A percentile compares a stretch with the other conserved stretches of the same genome.
Conservation (phyloP, 2,113 vertebrate species). For the Lathamus discolor region DNA sequence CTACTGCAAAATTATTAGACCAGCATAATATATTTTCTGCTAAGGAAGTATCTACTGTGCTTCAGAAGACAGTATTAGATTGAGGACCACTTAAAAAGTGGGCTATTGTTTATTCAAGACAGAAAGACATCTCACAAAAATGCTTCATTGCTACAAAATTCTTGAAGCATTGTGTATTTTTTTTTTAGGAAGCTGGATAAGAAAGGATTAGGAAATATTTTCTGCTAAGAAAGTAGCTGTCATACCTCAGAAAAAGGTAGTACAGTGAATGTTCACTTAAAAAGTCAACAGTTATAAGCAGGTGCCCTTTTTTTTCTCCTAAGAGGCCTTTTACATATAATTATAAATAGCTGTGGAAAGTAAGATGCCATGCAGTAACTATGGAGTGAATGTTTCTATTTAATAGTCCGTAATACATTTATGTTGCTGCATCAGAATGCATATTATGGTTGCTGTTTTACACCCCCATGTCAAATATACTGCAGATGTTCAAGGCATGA, state of each 20-base stretch:
- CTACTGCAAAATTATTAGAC: not conserved
- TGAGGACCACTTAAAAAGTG: not conserved
- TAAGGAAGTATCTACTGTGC: not conserved
- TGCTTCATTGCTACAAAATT: not conserved
- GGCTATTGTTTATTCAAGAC: fast-evolving
- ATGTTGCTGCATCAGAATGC: not conserved
- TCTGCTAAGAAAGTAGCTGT: not conserved
- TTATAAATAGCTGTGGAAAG: not conserved
- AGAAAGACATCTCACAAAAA: not conserved
- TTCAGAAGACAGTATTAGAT: not conserved
- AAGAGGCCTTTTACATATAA: not conserved
- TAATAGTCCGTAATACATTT: not conserved
- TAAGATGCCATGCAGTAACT: not conserved
- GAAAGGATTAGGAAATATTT: not conserved
- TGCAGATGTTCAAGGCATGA: not conserved
- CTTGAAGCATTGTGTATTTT: not conserved
- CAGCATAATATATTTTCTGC: not conserved
- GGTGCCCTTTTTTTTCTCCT: not conserved
- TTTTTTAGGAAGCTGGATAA: not conserved
- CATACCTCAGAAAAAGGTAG: not conserved
- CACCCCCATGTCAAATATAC: not conserved
- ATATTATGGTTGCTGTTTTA: not conserved
- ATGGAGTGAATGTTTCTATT: not conserved
- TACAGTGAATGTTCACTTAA: not conserved
- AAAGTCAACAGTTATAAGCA: not conserved